A percentile compares a stretch with the other conserved stretches of the same genome.
These are phyloP conservation scores for Myanophis thanlyinensis DNA, from an alignment of 2,113 vertebrate genomes.

Conservation along the genomic window DNA sequence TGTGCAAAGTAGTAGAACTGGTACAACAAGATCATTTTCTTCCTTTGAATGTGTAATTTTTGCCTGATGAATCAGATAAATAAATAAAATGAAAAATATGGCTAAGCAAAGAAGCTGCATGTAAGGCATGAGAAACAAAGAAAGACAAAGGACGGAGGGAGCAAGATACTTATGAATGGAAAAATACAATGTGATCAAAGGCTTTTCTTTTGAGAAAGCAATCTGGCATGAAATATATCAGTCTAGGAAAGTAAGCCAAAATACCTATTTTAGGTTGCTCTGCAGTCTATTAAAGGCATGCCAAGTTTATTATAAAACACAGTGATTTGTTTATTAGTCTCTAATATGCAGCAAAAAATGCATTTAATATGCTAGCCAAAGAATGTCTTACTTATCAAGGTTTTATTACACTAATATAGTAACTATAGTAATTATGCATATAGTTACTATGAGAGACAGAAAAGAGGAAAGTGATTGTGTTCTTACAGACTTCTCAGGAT, in stretches of 20 bases:
- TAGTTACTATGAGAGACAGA: not conserved
- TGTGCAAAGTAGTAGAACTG: not conserved
- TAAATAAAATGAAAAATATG: not conserved
- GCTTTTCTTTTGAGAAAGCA: not conserved
- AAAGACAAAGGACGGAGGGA: not conserved
- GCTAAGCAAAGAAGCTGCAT: not conserved
- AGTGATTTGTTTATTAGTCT: not conserved
- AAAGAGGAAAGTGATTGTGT: not conserved
- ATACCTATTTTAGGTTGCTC: not conserved
- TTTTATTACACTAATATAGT: not conserved
- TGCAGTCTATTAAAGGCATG: not conserved
- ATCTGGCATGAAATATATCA: not conserved
- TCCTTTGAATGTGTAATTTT: not conserved
- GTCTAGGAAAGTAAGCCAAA: not conserved
- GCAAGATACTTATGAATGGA: not conserved
- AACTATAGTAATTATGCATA: not conserved
- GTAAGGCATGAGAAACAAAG: not conserved
- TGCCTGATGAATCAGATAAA: not conserved
- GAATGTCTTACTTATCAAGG: not conserved
- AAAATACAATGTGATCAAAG: not conserved
- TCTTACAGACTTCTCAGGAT: not conserved
- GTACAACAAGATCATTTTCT: not conserved
- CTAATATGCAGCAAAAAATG: not conserved
- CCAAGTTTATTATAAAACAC: not conserved
- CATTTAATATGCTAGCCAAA: not conserved